Evolutionary conservation across 1,140 invertebrate genomes (phyloP), one percentile per base, ranked within the genome.

Genomic region (Xylocopa sonorina): DNA sequence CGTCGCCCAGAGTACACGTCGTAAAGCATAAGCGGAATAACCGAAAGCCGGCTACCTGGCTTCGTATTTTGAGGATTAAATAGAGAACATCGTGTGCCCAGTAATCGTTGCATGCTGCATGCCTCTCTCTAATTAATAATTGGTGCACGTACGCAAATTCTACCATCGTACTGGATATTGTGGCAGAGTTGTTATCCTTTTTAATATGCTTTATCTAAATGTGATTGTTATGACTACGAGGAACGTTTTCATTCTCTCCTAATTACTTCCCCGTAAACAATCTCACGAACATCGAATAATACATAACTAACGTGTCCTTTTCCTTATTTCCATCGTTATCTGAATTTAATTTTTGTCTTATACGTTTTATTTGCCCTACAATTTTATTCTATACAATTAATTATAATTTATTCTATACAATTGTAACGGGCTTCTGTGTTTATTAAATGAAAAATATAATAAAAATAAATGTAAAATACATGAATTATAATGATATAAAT

Each of bases 51-150:
- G 1, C n/a, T 71, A 38, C 24, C 34, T 24, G 16, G 38, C 34
- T 62, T 24, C n/a, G 68, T 69, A 34, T 64, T 78, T 73, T 41
- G 43, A 55, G 50, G 58, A 73, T 78, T 64, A 72, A n/a, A 72
- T 63, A 55, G 3, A 2, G n/a, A 57, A 46, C 60, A 55, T 3
- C 58, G 53, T 41, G 53, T 34, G 72, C 48, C 46, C 29, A 2
- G 72, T 32, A 67, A 75, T 67, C 62, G 27, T 24, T 34, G 78
- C 69, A 79, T 27, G 77, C 24, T 48, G 63, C 53, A 80, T 50
- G 72, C 21, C 46, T 43, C 53, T 18, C 14, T 27, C 57, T 76
- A 68, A 76, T 80, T 80, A 76, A 80, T 48, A 69, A 72, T 48
- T 64, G 69, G 74, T 58, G 62, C 50, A 75, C n/a, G 43, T 34